Evolutionary conservation across 2,888 invertebrate genomes (phyloP).

Genomic region (Pristionchus entomophagus): DNA sequence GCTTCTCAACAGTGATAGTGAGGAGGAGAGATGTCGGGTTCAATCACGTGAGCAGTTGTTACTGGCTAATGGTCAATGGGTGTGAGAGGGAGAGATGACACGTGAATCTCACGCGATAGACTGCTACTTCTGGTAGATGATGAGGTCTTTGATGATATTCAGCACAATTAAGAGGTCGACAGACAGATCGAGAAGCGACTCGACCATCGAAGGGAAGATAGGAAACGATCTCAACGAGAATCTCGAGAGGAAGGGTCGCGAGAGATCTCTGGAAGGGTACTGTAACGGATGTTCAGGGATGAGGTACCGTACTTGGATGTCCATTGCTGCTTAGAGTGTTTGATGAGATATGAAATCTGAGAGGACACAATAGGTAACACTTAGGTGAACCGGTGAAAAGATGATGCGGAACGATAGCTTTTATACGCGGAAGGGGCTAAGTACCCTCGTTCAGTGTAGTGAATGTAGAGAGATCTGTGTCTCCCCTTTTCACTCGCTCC

Average conservation of each 20-base stretch:
- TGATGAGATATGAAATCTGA: not conserved
- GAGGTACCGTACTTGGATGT: not conserved
- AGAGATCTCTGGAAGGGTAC: not conserved
- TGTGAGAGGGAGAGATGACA: not conserved
- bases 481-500: not conserved
- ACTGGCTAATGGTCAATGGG: not conserved
- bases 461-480: not conserved
- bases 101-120: not conserved
- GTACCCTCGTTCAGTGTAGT: slow-evolving; percentile 20
- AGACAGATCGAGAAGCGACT: not conserved
- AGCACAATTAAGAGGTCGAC: not conserved
- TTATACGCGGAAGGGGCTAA: not conserved
- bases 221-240: slow-evolving; percentile 14
- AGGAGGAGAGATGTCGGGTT: too few species aligned
- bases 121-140: not conserved
- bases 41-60: not conserved
- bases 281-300: not conserved
- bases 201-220: not conserved
- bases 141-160: not conserved
- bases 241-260: not conserved
- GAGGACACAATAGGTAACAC: not conserved
- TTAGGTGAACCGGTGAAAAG: not conserved
- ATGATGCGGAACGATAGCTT: not conserved
- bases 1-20: not conserved
- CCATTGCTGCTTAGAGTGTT: not conserved